Base-by-base conservation (phyloP, 2,888 invertebrate species). In the Meghimatium bilineatum region DNA sequence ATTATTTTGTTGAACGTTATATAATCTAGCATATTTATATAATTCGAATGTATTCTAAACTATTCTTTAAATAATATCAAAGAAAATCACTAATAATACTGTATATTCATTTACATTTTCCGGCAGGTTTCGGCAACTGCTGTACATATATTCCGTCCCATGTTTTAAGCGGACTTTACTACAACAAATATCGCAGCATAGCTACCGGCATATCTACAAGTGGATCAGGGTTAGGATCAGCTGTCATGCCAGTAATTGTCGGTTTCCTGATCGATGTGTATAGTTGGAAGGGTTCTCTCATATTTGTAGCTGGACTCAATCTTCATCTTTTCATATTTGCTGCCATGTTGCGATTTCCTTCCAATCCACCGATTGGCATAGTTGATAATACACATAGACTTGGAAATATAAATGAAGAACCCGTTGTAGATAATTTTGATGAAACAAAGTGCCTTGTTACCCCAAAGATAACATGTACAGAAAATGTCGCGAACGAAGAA, bases 81-180 rank as follows among this genome's bases (percentile, higher is more conserved):
- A 5, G n/a, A n/a, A 44, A 44, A 44, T 60, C 20, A n/a, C 20
- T n/a, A 60, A n/a, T 17, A n/a, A 10, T n/a, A 12, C 5, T 23
- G 23, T 3, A 69, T 36, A 52, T 52, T 67, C 32, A 23, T 29
- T 12, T 26, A 23, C 32, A 1, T 6, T 63, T 63, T n/a, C 38
- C 38, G 20, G 3, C 87, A 91, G 92, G 91, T 71, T 78, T 92
- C 38, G 92, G 92, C 12, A 90, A 88, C 84, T 89, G 91, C 80
- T 77, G 91, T 82, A 86, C 88, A 12, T 92, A 91, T 77, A 87
- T 92, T 12, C 92, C 92, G 23, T 92, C 91, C 17, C 91, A 91
- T 78, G 90, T 91, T 12, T 87, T 92, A 14, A 89, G 90, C 72
- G 92, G 91, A 2, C 84, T 91, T 36, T 91, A 92, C 86, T 92